Evolutionary conservation across 2,113 vertebrate genomes (phyloP).

Genomic region (Prinia subflava): DNA sequence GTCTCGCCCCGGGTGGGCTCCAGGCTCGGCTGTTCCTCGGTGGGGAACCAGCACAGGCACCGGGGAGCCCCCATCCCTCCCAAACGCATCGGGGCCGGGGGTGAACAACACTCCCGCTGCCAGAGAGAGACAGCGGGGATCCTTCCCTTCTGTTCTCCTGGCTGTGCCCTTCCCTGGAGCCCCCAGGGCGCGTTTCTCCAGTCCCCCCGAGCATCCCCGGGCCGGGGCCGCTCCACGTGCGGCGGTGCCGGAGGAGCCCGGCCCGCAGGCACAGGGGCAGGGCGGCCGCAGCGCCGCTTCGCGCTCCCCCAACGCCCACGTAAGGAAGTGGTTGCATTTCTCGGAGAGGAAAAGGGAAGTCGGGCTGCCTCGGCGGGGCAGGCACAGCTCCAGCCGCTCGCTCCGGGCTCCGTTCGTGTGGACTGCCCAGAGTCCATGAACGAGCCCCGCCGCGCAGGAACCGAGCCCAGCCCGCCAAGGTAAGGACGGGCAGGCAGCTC

Average conservation of each 20-base stretch:
- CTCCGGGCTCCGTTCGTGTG: conserved; percentile 79
- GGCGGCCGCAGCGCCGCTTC: background rate
- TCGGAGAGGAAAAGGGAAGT: conserved; percentile 78
- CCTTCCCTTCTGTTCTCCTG: background rate
- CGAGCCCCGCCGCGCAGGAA: background rate
- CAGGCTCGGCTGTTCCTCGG: background rate
- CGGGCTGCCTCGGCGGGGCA: conserved; percentile 1
- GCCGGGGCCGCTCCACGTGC: background rate
- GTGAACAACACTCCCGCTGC: background rate
- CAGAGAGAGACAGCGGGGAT: accelerated
- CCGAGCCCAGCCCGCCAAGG: background rate
- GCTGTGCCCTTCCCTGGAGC: background rate
- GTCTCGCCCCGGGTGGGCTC: background rate
- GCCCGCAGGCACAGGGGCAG: conserved; percentile 14
- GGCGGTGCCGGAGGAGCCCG: background rate
- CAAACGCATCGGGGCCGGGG: accelerated
- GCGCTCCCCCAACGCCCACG: conserved; percentile 72
- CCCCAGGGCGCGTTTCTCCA: background rate
- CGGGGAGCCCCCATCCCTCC: background rate
- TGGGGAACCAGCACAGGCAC: background rate
- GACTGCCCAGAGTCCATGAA: conserved; percentile 91
- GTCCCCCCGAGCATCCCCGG: background rate
- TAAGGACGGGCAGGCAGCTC: background rate
- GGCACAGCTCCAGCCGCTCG: background rate
- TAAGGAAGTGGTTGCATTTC: conserved; percentile 80